Base-by-base conservation (phyloP, 2,113 vertebrate species). In the Mirza zaza region DNA sequence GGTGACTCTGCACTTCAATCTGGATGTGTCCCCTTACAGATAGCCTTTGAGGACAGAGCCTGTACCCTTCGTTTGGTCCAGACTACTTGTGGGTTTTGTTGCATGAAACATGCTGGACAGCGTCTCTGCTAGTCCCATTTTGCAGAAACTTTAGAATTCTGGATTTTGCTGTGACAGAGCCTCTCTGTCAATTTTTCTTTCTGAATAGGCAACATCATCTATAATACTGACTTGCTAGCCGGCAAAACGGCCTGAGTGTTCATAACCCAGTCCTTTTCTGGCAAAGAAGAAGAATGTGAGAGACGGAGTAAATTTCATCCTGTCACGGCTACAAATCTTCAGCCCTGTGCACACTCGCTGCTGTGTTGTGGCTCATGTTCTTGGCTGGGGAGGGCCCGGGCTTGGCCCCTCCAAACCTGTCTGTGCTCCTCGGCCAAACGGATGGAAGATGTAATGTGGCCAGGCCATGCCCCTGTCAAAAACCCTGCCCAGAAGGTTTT, bases 1-100 rank as follows among this genome's bases (percentile, higher is more conserved):
- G 0, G 5, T 3, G 27, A 10, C 36, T 6, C 25, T 1, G 1
- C 7, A 1, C 23, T 7, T 52, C 13, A 17, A 55, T 34, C 48
- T 32, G 32, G 59, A 90, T 20, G 36, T 20, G 1, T 27, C 32
- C 20, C 39, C 14, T 27, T 25, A 7, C 21, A 7, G 34, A n/a
- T n/a, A 55, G 61, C 32, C 67, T 73, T 7, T 17, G 86, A 79
- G 76, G 67, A 48, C 70, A 39, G 27, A 82, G 36, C 48, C 20
- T 25, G 27, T 4, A 6, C 14, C 14, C 27, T 48, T n/a, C 1
- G 3, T 3, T 15, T 23, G 79, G 14, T 15, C 10, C 2, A 5
- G 27, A 42, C 36, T 18, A 5, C 9, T 8, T 29, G 4, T 2
- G 32, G 45, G 1, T 29, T 73, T n/a, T 63, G 32, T 34, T 59